phyloP scores from a whole-genome alignment of 2,113 vertebrate species.

The Nothocercus nigrocapillus region DNA sequence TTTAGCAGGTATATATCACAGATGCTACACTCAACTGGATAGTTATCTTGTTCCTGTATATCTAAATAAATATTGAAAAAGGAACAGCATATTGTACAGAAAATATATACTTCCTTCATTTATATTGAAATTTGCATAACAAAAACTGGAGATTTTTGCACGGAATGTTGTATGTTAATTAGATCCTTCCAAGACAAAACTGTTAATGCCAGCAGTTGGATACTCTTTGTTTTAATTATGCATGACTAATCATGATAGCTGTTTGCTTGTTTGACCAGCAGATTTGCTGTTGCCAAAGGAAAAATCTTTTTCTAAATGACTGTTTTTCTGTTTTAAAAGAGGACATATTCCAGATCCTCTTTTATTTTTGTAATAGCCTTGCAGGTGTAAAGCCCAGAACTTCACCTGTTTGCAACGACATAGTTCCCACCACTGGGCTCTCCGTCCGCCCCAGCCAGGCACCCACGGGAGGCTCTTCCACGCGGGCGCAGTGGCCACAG shows the following conservation, averaged over 20 bases:
- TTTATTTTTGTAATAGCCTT: background rate
- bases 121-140: background rate
- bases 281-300: slow-evolving; percentile 38
- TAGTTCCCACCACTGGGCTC: background rate
- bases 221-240: slow-evolving; percentile 66
- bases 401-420: too few species aligned
- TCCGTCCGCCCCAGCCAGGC: too few species aligned
- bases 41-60: background rate
- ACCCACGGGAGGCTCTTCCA: too few species aligned
- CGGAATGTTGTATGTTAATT: background rate
- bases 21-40: background rate
- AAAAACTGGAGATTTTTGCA: background rate
- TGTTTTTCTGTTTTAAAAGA: background rate
- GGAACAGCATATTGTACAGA: background rate
- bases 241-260: slow-evolving; percentile 45
- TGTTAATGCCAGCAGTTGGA: slow-evolving; percentile 35
- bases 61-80: background rate
- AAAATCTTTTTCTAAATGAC: slow-evolving; percentile 39
- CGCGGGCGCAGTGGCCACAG: too few species aligned
- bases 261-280: slow-evolving; percentile 64
- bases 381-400: background rate
- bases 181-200: background rate
- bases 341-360: background rate
- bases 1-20: background rate
- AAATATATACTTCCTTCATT: background rate